Evolutionary conservation across 2,797 vertebrate genomes (phyloP).

Genomic region (Borostomias antarcticus): DNA sequence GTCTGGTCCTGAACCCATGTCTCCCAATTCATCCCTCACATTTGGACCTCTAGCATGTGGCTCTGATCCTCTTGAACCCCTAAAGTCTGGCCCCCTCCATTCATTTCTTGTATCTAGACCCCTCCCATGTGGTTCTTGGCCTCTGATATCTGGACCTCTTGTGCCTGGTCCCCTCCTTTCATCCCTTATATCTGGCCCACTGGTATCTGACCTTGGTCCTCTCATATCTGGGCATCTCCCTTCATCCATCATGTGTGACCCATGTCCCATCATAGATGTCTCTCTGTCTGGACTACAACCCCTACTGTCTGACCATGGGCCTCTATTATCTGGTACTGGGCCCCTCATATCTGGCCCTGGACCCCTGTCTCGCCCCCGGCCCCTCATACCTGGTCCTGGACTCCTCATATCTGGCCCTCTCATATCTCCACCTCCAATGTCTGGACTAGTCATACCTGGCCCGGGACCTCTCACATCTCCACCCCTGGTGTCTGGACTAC

Average conservation of each 20-base stretch:
- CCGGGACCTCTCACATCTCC: background rate
- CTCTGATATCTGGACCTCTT: conserved; percentile 2
- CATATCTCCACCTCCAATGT: conserved; percentile 13
- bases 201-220: conserved; percentile 1
- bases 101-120: too few species aligned
- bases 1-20: too few species aligned
- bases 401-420: conserved; percentile 9
- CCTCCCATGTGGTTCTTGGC: conserved; percentile 14
- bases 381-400: background rate
- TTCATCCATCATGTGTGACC: background rate
- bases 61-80: conserved; percentile 5
- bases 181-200: background rate
- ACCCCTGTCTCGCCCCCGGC: background rate
- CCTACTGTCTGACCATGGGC: conserved; percentile 2
- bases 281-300: conserved; percentile 15
- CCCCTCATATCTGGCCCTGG: background rate
- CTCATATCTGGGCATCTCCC: background rate
- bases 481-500: conserved; percentile 21
- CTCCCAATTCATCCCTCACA: too few species aligned
- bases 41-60: too few species aligned
- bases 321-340: background rate
- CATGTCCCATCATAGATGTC: background rate
- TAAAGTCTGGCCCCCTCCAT: conserved; percentile 2
- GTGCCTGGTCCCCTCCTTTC: background rate
- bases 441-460: conserved; percentile 1